phyloP scores from a whole-genome alignment of 2,888 invertebrate species.

The Chydorus sphaericus region DNA sequence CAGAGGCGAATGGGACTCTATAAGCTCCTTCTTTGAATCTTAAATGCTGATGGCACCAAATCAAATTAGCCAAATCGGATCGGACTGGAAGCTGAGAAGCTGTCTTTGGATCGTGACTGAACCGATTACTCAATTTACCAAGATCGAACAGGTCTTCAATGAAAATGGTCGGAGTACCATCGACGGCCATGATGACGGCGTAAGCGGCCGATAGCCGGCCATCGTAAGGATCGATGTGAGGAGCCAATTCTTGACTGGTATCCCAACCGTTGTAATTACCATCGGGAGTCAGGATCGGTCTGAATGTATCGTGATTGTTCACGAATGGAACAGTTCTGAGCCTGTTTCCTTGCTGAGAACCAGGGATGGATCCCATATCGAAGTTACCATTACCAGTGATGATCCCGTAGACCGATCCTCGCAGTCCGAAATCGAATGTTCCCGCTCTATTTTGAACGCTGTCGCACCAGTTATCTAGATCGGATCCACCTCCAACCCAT shows the following conservation, averaged over 20 bases:
- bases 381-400: slow-evolving; percentile 6
- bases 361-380: slow-evolving; percentile 4
- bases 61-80: slow-evolving; percentile 4
- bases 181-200: background rate
- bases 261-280: slow-evolving; percentile 11
- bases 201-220: slow-evolving; percentile 7
- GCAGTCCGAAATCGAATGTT: slow-evolving; percentile 11
- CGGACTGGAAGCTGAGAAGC: slow-evolving; percentile 3
- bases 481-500: slow-evolving; percentile 6
- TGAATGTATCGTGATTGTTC: slow-evolving; percentile 10
- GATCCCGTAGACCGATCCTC: slow-evolving; percentile 2
- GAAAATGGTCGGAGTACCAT: slow-evolving; percentile 7
- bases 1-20: background rate
- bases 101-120: slow-evolving; percentile 7
- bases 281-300: background rate
- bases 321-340: slow-evolving; percentile 1
- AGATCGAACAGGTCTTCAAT: slow-evolving; percentile 11
- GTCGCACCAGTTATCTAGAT: slow-evolving; percentile 7
- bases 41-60: slow-evolving; percentile 8
- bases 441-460: slow-evolving; percentile 9
- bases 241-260: background rate
- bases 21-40: slow-evolving; percentile 7
- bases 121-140: slow-evolving; percentile 2
- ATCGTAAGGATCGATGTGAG: slow-evolving; percentile 11
- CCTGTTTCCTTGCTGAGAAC: slow-evolving; percentile 1